phyloP scores from a whole-genome alignment of 2,797 vertebrate genomes.

The Macropodus opercularis region DNA sequence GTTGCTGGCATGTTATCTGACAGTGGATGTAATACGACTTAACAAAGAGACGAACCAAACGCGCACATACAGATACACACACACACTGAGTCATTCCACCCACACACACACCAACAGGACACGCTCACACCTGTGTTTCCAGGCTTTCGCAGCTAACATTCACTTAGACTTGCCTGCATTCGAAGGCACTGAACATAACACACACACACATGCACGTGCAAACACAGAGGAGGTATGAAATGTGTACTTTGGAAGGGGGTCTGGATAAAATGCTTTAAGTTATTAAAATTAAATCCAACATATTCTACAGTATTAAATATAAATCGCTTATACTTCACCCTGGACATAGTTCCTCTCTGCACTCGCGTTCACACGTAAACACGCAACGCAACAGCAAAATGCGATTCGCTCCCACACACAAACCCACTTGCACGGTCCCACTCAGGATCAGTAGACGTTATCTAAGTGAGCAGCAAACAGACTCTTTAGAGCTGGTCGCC shows the following conservation, averaged over 20 bases:
- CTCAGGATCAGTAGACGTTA: constrained; percentile 59
- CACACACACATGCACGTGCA: not conserved
- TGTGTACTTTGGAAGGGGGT: no score
- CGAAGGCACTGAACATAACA: not conserved
- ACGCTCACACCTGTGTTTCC: constrained; percentile 9
- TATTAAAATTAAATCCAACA: no score
- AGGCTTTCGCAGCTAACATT: not conserved
- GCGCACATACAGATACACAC: not conserved
- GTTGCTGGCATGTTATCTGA: constrained; percentile 48
- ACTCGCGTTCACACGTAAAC: constrained; percentile 3
- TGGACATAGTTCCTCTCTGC: not conserved
- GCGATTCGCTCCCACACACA: constrained; percentile 13
- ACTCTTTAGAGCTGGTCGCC: constrained; percentile 57
- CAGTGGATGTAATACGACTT: constrained; percentile 67
- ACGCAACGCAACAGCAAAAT: constrained; percentile 20
- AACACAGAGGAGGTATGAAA: not conserved
- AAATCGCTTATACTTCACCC: not conserved
- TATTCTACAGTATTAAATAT: not conserved
- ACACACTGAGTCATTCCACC: not conserved
- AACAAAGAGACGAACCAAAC: constrained; percentile 39
- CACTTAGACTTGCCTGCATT: not conserved
- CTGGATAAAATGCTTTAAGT: no score
- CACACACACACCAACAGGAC: not conserved
- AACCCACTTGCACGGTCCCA: constrained; percentile 16
- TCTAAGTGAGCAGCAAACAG: constrained; percentile 76